Base-by-base conservation (phyloP, 1,140 invertebrate genomes). In the Heliconius eleuchia region DNA sequence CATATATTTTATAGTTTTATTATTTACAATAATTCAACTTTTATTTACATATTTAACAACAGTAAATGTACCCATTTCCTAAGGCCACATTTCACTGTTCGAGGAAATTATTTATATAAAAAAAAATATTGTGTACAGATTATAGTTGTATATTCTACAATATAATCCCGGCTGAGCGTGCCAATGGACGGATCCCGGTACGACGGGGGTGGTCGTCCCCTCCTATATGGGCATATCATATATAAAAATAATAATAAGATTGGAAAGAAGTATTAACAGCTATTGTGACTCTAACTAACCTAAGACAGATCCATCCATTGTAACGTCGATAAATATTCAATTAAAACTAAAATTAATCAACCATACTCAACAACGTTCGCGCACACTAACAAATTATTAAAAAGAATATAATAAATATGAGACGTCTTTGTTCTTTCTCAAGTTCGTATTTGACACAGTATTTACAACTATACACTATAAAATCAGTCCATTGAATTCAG, bases 1-100 rank as follows among this genome's bases (percentile, higher is more conserved):
- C 92, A 93, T 94, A 94, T 94, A 93, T 91, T 94, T 92, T 90
- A 92, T 92, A 92, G 83, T 92, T 82, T 92, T 89, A 92, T 93
- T 94, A 94, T 93, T 92, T 93, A 94, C 92, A 94, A 94, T 94
- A 94, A 88, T 92, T 94, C 90, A 94, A 94, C 92, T 93, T 94
- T 94, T 94, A 93, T 94, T 92, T 94, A 94, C 92, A 93, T 94
- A 94, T 94, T 81, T 90, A 92, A 94, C 92, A 94, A 92, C 92
- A 93, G 92, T 84, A 89, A 92, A 89, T 91, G 90, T 91, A 88
- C 87, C 87, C 86, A 83, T 87, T 77, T 42, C 76, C 73, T 90
- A 92, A 94, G 91, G 91, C 90, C 89, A 90, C 91, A 92, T 87
- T 85, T 84, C 81, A 91, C 91, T 94, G 92, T 93, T 87, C 80